Evolutionary conservation across 1,140 invertebrate genomes (phyloP).

Genomic region (Pentalonia nigronervosa): DNA sequence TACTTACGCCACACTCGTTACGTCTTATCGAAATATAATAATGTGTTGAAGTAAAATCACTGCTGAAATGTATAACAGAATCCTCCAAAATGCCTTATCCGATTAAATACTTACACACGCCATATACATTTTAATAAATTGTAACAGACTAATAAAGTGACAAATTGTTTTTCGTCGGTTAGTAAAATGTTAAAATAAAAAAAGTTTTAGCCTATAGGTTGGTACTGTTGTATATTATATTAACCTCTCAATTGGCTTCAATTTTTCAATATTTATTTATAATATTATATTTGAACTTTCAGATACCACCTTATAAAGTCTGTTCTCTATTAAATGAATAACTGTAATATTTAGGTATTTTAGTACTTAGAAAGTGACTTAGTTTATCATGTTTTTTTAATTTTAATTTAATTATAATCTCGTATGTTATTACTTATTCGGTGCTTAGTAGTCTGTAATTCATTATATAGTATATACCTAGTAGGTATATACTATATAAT

Average conservation of each 20-base stretch:
- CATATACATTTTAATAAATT: background rate
- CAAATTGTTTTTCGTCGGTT: background rate
- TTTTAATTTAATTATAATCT: background rate
- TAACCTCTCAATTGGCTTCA: background rate
- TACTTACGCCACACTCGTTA: background rate
- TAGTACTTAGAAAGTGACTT: no score
- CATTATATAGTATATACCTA: background rate
- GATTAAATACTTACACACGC: background rate
- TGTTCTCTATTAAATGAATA: background rate
- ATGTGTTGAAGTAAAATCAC: constrained; percentile 6
- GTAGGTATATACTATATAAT: no score
- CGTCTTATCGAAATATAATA: background rate
- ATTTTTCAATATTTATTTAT: background rate
- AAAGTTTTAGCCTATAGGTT: background rate
- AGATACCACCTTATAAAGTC: background rate
- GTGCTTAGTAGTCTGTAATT: background rate
- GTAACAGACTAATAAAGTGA: background rate
- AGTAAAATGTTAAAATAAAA: background rate
- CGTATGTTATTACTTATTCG: background rate
- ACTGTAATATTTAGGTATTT: no score
- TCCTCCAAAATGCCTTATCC: background rate
- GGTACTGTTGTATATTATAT: background rate
- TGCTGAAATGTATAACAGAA: background rate
- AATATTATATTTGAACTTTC: background rate
- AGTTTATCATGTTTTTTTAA: background rate